These are phyloP conservation scores for Daphoenositta chrysoptera DNA, from an alignment of 2,113 vertebrate species.

Conservation along the genomic window DNA sequence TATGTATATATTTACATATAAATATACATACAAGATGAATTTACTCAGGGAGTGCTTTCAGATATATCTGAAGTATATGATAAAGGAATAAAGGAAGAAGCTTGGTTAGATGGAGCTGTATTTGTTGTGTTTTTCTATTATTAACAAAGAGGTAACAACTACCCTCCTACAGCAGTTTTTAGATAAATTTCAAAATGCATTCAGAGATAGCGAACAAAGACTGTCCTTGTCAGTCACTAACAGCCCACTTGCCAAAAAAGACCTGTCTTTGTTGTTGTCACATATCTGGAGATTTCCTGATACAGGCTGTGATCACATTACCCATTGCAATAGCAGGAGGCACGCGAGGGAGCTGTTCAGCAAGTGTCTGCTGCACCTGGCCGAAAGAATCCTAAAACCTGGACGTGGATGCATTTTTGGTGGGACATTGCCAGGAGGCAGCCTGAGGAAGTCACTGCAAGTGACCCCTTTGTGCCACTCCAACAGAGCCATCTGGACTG, in stretches of 20 bases:
- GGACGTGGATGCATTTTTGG: neutral
- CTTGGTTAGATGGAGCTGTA: neutral
- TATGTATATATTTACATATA: neutral
- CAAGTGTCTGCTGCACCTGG: fast-evolving
- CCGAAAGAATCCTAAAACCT: fast-evolving
- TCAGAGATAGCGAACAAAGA: neutral
- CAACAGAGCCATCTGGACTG: neutral
- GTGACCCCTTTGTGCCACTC: neutral
- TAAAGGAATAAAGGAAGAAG: neutral
- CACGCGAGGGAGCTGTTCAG: fast-evolving
- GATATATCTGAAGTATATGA: neutral
- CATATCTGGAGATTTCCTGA: neutral
- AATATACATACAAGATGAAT: neutral
- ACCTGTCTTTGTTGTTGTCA: neutral
- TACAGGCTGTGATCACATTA: neutral
- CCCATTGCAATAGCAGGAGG: neutral
- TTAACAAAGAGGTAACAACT: neutral
- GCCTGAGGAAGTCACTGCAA: neutral
- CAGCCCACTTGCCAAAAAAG: neutral
- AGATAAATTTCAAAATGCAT: neutral
- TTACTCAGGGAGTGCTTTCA: neutral
- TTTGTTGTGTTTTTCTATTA: neutral
- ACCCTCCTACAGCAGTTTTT: neutral
- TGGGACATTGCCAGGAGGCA: neutral
- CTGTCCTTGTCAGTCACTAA: neutral